These are phyloP conservation scores for Hippocampus kuda DNA, from an alignment of 2,797 vertebrate species.

Conservation along the genomic window DNA sequence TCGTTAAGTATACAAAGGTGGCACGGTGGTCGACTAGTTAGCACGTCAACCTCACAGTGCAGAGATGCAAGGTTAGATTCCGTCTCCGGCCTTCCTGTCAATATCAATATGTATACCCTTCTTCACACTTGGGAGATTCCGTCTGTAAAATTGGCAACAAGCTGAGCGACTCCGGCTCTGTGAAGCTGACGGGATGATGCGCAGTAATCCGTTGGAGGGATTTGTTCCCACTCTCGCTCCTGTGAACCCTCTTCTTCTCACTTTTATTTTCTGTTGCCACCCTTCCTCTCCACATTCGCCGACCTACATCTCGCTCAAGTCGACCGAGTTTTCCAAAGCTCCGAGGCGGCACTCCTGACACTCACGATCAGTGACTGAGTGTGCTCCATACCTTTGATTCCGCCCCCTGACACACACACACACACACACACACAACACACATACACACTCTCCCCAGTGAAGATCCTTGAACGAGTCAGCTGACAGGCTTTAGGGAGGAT, in stretches of 20 bases:
- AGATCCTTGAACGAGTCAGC: slow-evolving; percentile 45
- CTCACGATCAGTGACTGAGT: slow-evolving; percentile 38
- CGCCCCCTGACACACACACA: slow-evolving; percentile 6
- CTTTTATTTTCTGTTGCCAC: slow-evolving; percentile 32
- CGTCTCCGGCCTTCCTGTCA: neutral
- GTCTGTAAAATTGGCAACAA: slow-evolving; percentile 14
- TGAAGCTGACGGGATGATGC: slow-evolving; percentile 35
- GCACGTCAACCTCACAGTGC: too few relatives aligned
- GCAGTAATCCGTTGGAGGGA: slow-evolving; percentile 48
- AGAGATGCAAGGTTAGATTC: too few relatives aligned
- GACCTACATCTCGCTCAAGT: slow-evolving; percentile 23
- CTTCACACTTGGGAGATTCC: slow-evolving; percentile 4
- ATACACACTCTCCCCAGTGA: slow-evolving; percentile 6
- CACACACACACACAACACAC: too few relatives aligned
- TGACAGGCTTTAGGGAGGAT: slow-evolving; percentile 34
- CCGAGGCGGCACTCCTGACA: slow-evolving; percentile 17
- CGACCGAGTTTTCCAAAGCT: slow-evolving; percentile 32
- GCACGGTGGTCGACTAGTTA: too few relatives aligned
- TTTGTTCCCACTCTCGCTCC: slow-evolving; percentile 43
- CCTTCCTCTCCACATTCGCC: slow-evolving; percentile 14
- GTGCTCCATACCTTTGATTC: slow-evolving; percentile 33
- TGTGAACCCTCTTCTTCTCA: slow-evolving; percentile 14
- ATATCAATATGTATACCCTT: neutral
- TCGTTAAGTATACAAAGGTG: too few relatives aligned
- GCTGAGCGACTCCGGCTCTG: slow-evolving; percentile 35